Base-by-base conservation (phyloP, 37 sponge, comb jelly and placozoan genomes). In the Eunapius fragilis region DNA sequence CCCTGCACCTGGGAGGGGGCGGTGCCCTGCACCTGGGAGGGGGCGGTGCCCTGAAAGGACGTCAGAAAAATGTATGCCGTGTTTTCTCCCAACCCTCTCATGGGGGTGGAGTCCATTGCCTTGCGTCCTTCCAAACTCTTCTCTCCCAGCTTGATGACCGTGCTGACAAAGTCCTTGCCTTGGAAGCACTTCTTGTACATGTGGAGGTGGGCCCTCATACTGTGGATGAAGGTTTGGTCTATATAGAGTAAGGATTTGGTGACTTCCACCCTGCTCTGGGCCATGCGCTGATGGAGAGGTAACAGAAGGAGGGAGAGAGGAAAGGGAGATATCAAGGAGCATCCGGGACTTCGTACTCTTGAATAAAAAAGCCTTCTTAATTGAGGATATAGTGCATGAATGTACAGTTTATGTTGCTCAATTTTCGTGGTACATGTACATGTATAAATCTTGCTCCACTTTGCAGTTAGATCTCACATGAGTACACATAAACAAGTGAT, bases 161-260 rank as follows among this genome's bases (percentile, higher is more conserved):
- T 78, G 24, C 73, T 74, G 27, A 85, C 82, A 88, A 92, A 92
- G 22, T 92, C 89, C 30, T 78, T 85, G 14, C 93, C 93, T 35
- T 48, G 89, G 89, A 92, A 92, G 76, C 89, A 89, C 75, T 92
- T 92, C 78, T 67, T 85, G 68, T 78, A 36, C 14, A 72, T 50
- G 75, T 86, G 93, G 6, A 92, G 79, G 41, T 88, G 82, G 47
- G 49, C 26, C 27, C 84, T 77, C 3, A 91, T 81, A 0, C 9
- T 17, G 27, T 84, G 92, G 2, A 91, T 35, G 26, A 91, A 34
- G 19, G 41, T 3, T 9, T 76, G 45, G 33, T 87, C 88, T 3
- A 91, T 69, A 19, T 76, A 67, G 0, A 84, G 70, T 37, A 88
- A 80, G 17, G 84, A 31, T 13, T 27, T 69, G 67, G 70, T 82